Base-by-base conservation (phyloP, 2,888 invertebrate genomes). In the Leucoptera coffeella region DNA sequence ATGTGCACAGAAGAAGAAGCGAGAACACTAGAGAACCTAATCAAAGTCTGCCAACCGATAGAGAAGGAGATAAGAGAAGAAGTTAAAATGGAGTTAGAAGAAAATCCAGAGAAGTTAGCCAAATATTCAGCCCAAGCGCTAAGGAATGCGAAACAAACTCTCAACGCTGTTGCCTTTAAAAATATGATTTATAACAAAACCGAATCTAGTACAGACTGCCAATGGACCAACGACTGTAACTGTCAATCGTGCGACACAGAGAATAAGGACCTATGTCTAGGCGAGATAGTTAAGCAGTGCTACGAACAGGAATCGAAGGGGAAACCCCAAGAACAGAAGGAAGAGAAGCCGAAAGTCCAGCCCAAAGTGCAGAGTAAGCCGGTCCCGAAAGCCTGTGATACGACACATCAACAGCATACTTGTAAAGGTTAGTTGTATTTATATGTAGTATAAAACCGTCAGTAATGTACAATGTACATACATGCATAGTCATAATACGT, bases 91-190 rank as follows among this genome's bases (percentile, higher is more conserved):
- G n/a, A n/a, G n/a, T n/a, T n/a, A n/a, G n/a, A n/a, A n/a, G n/a
- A n/a, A n/a, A n/a, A n/a, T n/a, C n/a, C n/a, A n/a, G n/a, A n/a
- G n/a, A n/a, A 58, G 3, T 24, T 67, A 11, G 62, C 65, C 0
- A 67, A 65, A 32, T 64, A 64, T 28, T 61, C 67, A 0, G 62
- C 65, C 0, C 62, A 62, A 29, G 67, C 65, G 11, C 26, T 67
- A 1, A 33, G 54, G 0, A 62, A 61, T 24, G 67, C 64, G 0
- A 58, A 65, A 13, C 60, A 67, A 10, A 60, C 61, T 0, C 29
- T 67, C 0, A 67, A 65, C 32, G 57, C 60, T 0, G 60, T 65
- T 0, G 65, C 65, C 0, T 65, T 67, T 1, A 59, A 58, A 9
- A 20, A 21, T 19, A 51, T 62, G 29, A 45, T 50, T 17, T 17